Base-by-base conservation (phyloP, 2,797 vertebrate genomes). In the Microcaecilia unicolor region DNA sequence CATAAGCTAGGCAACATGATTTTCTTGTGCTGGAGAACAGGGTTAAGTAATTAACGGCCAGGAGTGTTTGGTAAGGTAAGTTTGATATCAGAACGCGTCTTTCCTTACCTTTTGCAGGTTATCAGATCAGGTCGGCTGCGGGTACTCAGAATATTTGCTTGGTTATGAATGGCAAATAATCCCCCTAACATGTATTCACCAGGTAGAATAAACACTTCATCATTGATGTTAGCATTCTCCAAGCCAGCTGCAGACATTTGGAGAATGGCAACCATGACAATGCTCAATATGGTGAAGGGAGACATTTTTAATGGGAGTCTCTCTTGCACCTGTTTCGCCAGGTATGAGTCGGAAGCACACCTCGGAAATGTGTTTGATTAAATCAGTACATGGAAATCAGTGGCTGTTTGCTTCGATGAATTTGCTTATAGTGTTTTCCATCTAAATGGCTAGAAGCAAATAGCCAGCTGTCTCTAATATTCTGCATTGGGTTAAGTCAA, bases 81-180 rank as follows among this genome's bases (percentile, higher is more conserved):
- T 20, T 20, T 11, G 7, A 11, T 25, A 12, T 25, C 11, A 11
- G 12, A 12, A 15, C 19, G 20, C 22, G 18, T 2, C 35, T 28
- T 38, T 46, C n/a, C n/a, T n/a, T n/a, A n/a, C 43, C 9, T 20
- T 13, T 28, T 31, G 18, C 43, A 46, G 10, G 20, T 9, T 9
- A 11, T 6, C 8, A 15, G 45, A 15, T 24, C 19, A 19, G 46
- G 21, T 8, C 15, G 15, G 15, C 3, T 14, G 22, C 58, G 42
- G 1, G 26, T n/a, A 0, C 9, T 3, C 8, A 50, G 6, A 5
- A 33, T 33, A 3, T 42, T 3, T 0, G 37, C 26, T 1, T 52
- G 47, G 1, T 3, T 22, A 2, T 60, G 53, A 1, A 84, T 51
- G 1, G 75, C 73, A 46, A 82, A 80, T 4, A 85, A 47, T 1